A percentile compares a stretch with the other conserved stretches of the same genome.
These are phyloP conservation scores for Carpatolechia fugitivella DNA, from an alignment of 2,888 invertebrate genomes.

Conservation along the genomic window DNA sequence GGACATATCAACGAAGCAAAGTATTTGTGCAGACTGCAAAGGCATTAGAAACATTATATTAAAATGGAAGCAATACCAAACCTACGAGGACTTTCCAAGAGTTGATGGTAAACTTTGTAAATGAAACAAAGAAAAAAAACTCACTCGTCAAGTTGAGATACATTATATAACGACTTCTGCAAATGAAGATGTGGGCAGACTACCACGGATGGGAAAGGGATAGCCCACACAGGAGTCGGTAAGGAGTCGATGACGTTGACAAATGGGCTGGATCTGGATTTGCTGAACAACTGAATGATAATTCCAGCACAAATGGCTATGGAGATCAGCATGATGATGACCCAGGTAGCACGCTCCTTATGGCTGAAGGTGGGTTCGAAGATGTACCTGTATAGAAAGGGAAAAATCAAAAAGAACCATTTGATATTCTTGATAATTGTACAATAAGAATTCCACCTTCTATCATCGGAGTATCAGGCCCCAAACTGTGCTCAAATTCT, in stretches of 20 bases:
- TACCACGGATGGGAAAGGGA: conserved; percentile 70
- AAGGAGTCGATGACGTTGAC: conserved; percentile 70
- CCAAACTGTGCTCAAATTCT: too few species aligned
- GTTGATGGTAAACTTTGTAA: too few species aligned
- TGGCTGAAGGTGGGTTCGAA: conserved; percentile 63
- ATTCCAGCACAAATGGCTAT: conserved; percentile 59
- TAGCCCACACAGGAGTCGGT: conserved; percentile 69
- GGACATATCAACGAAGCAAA: conserved; percentile 66
- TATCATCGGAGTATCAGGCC: too few species aligned
- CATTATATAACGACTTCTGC: conserved; percentile 54
- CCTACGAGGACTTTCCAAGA: too few species aligned
- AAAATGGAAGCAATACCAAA: too few species aligned
- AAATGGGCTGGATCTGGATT: conserved; percentile 67
- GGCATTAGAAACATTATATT: background rate
- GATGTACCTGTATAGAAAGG: conserved; percentile 50
- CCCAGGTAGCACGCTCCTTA: conserved; percentile 61
- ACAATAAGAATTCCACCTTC: too few species aligned
- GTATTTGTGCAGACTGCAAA: conserved; percentile 50
- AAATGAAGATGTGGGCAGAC: conserved; percentile 68
- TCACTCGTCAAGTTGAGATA: conserved; percentile 54
- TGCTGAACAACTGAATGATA: conserved; percentile 59
- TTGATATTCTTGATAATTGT: background rate
- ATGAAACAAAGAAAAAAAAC: conserved; percentile 23
- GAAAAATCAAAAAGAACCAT: background rate
- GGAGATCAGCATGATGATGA: conserved; percentile 59